A percentile compares a stretch with the other conserved stretches of the same genome.
Conservation (phyloP, 2,888 invertebrate species). For the Mesochorus sp. region DNA sequence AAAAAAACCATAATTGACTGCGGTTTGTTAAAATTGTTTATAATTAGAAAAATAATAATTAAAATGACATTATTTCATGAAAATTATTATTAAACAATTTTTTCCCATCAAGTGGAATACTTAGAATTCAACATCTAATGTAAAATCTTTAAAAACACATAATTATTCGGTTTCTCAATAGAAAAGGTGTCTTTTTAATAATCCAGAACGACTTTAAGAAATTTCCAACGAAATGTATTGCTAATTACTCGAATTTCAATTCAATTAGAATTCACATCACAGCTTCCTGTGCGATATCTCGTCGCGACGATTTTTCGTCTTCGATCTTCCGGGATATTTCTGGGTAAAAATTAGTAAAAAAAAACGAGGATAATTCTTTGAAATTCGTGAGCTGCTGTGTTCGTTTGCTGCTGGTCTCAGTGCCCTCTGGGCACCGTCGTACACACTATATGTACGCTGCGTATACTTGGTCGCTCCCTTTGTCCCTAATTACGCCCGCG, state of each 20-base stretch:
- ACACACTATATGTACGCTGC: constrained; percentile 5
- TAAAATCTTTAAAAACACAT: too few relatives aligned
- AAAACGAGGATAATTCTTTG: not conserved
- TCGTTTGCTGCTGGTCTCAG: constrained; percentile 10
- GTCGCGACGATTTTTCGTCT: not conserved
- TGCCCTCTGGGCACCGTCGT: constrained; percentile 7
- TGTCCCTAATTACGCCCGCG: constrained; percentile 72
- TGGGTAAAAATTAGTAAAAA: not conserved
- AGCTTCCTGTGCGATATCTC: not conserved
- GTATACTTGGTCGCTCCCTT: constrained; percentile 63
- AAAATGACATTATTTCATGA: too few relatives aligned
- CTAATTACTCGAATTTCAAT: not conserved
- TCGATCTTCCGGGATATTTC: not conserved
- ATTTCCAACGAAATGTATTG: too few relatives aligned
- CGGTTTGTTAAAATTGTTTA: too few relatives aligned
- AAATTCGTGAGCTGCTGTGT: not conserved
- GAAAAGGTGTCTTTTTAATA: too few relatives aligned
- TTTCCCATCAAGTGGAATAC: too few relatives aligned
- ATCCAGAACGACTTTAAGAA: too few relatives aligned
- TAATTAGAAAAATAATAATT: too few relatives aligned
- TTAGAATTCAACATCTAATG: too few relatives aligned
- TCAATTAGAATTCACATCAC: not conserved
- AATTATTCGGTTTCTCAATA: too few relatives aligned
- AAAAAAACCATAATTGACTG: too few relatives aligned
- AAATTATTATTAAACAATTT: too few relatives aligned